These are phyloP conservation scores for Ophioninae sp. DNA, from an alignment of 2,888 invertebrate genomes.

Conservation along the genomic window DNA sequence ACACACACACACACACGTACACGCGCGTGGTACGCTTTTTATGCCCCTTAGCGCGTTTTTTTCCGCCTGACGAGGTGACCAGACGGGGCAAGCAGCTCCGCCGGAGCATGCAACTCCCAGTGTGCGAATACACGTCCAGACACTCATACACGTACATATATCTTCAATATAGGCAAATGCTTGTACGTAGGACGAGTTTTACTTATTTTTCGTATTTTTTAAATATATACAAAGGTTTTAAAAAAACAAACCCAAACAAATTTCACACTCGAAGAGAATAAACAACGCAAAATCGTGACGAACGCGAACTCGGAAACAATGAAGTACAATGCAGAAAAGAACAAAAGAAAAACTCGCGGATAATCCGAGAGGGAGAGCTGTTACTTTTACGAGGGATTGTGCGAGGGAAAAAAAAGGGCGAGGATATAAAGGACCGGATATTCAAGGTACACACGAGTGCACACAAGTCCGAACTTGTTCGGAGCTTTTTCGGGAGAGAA, in stretches of 20 bases:
- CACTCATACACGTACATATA: too few relatives aligned
- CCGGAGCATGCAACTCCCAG: constrained; percentile 27
- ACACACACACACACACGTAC: neutral
- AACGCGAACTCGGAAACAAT: neutral
- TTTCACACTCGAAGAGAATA: neutral
- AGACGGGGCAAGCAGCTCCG: constrained; percentile 32
- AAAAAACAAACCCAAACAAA: too few relatives aligned
- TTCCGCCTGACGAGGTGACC: constrained; percentile 37
- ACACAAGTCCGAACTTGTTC: neutral
- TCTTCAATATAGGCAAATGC: too few relatives aligned
- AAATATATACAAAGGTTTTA: too few relatives aligned
- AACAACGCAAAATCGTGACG: neutral
- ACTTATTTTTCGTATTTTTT: too few relatives aligned
- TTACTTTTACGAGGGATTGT: neutral
- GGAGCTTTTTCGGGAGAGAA: constrained; percentile 10
- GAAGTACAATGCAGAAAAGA: neutral
- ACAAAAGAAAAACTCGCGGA: neutral
- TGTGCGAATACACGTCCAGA: neutral
- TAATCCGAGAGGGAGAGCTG: neutral
- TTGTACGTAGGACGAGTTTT: too few relatives aligned
- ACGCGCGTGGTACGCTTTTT: constrained; percentile 9
- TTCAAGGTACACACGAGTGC: neutral
- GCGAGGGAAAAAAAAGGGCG: neutral
- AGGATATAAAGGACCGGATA: neutral
- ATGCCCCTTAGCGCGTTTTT: constrained; percentile 19